Base-by-base conservation (phyloP, 2,888 invertebrate genomes). In the Therioaphis trifolii region DNA sequence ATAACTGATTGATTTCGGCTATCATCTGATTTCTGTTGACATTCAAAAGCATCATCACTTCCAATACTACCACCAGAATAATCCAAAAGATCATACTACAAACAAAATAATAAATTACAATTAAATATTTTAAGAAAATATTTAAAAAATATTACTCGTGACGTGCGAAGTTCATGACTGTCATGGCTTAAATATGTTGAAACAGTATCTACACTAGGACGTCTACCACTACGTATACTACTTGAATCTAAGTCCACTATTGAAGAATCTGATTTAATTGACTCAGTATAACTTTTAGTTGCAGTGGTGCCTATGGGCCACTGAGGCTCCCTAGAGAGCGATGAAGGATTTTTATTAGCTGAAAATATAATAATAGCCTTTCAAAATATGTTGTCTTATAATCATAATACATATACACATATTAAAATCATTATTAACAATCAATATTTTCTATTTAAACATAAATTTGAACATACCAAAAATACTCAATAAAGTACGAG, bases 121-220 rank as follows among this genome's bases (percentile, higher is more conserved):
- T 2, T 24, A 29, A 15, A 58, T 21, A 15, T n/a, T 4, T 15
- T 43, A 49, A 69, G 46, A 55, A 21, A 15, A 9, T 61, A 49
- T 46, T 29, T 40, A 58, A 49, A 71, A 82, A 84, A 27, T 63
- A 80, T 85, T 85, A 87, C 87, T 86, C 87, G 87, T 24, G 87
- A 87, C 43, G 86, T 86, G 61, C 87, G 86, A 63, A 87, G 85
- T 88, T 93, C 92, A 52, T 63, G 82, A 90, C 94, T 95, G 89
- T 95, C 95, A 86, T 94, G 95, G 88, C 95, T 95, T 87, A 96
- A 91, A 90, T 96, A 96, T 0, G 96, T 96, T 84, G 95, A 95
- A 46, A 96, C 94, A 15, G 96, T 96, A 88, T 96, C 96, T 63
- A 95, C 93, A 88, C 95, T 95, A 84, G 95, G 95, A 27, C 95